Conservation (phyloP, 2,113 vertebrate genomes). For the Spermophilus dauricus region DNA sequence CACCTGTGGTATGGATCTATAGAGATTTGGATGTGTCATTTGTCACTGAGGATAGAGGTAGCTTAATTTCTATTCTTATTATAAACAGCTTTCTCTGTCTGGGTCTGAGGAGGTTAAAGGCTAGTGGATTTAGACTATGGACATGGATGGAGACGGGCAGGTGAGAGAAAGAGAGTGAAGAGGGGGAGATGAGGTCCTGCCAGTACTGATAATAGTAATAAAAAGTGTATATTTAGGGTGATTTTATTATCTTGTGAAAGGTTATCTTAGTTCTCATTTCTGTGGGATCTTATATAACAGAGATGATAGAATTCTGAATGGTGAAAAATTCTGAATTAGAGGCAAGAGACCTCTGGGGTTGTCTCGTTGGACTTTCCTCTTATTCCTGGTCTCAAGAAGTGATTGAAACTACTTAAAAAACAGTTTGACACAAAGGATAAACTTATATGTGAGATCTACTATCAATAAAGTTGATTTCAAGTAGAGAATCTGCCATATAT, state of each 20-base stretch:
- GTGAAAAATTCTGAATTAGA: slow-evolving; percentile 7
- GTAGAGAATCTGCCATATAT: not conserved
- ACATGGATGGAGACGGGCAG: too few relatives aligned
- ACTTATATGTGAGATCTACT: not conserved
- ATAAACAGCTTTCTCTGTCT: not conserved
- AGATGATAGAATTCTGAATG: not conserved
- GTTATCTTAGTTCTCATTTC: not conserved
- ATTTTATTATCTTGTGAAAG: not conserved
- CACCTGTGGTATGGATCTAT: not conserved
- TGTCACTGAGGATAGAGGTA: not conserved
- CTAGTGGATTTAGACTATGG: not conserved
- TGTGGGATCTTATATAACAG: not conserved
- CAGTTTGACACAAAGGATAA: not conserved
- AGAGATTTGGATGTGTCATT: not conserved
- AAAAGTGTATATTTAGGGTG: not conserved
- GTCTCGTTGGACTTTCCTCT: not conserved
- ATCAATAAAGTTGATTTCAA: not conserved
- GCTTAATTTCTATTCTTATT: not conserved
- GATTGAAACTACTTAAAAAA: not conserved
- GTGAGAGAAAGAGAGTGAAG: not conserved
- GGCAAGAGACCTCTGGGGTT: not conserved
- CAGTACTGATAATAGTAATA: not conserved
- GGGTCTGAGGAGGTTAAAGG: not conserved
- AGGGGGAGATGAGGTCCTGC: not conserved
- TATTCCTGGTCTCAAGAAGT: not conserved